phyloP scores from a whole-genome alignment of 2,797 vertebrate genomes.

The Coracias cyanogaster region DNA sequence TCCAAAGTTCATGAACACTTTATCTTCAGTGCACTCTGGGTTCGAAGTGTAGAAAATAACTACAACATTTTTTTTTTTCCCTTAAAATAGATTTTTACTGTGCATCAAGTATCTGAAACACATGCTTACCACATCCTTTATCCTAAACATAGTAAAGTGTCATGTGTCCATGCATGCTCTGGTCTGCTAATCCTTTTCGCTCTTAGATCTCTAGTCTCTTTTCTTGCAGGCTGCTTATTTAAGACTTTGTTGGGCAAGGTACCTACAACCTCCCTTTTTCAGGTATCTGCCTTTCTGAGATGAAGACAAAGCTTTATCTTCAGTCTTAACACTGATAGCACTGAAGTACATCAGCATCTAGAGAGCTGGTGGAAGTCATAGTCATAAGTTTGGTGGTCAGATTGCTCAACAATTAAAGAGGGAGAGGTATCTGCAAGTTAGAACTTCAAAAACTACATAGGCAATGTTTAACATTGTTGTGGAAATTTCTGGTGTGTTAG shows the following conservation, averaged over 20 bases:
- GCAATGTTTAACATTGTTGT: background rate
- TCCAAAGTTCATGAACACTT: background rate
- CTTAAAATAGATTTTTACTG: background rate
- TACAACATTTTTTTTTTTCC: background rate
- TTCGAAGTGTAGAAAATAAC: background rate
- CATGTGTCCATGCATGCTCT: background rate
- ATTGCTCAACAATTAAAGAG: fast-evolving
- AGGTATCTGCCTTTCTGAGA: background rate
- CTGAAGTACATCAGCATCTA: background rate
- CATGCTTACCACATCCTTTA: background rate
- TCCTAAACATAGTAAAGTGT: background rate
- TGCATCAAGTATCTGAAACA: background rate
- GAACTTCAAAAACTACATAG: background rate
- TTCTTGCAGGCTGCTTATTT: background rate
- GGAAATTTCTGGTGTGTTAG: background rate
- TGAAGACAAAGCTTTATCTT: background rate
- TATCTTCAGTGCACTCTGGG: background rate
- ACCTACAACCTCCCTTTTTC: background rate
- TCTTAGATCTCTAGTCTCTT: background rate
- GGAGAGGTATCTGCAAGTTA: background rate
- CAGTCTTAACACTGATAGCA: background rate
- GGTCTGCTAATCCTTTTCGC: background rate
- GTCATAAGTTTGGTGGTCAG: background rate
- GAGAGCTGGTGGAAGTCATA: background rate
- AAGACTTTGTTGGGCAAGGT: background rate